Evolutionary conservation across 2,888 invertebrate species (phyloP), one percentile per base, ranked within the genome.

Genomic region (Drosophila mulleri): DNA sequence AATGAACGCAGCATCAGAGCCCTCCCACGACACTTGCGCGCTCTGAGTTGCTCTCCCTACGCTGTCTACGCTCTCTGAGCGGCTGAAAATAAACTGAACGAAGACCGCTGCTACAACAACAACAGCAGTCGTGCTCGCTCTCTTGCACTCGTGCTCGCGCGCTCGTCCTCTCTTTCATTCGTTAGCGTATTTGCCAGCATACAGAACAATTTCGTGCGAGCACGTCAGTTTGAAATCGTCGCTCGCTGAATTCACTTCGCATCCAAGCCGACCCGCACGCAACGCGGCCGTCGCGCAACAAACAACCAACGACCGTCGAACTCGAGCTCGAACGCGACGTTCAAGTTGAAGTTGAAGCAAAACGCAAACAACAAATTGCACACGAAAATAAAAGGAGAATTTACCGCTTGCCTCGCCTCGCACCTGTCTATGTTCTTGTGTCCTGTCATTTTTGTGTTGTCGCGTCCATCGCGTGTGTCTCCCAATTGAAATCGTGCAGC

Each of bases 221-320:
- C 75, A 58, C 77, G 67, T 90, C 75, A 90, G 90, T 90, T 86
- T 88, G 81, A 78, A 83, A 89, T 88, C 88, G 88, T 89, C 89
- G 90, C 80, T 87, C 86, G 90, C 81, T 84, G 89, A 82, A 78
- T 80, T 84, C 69, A 79, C 74, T 72, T 82, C 86, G 86, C 75
- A 66, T 18, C 39, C 14, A 59, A 68, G 78, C 71, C 75, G 72
- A 67, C 67, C 75, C 74, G 75, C 75, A 78, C 72, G 79, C 66
- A 42, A 78, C 67, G 77, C 80, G 75, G 77, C 72, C 77, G 80
- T 79, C 79, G 80, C 83, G 78, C 68, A 82, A 81, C 71, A 62
- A 74, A 82, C 75, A 72, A 82, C 72, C 78, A 77, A 75, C 80
- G 73, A 67, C 77, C 67, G 78, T 66, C 78, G 76, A 72, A 64